Evolutionary conservation across 1,140 invertebrate species (phyloP).

Genomic region (Odontomachus brunneus): DNA sequence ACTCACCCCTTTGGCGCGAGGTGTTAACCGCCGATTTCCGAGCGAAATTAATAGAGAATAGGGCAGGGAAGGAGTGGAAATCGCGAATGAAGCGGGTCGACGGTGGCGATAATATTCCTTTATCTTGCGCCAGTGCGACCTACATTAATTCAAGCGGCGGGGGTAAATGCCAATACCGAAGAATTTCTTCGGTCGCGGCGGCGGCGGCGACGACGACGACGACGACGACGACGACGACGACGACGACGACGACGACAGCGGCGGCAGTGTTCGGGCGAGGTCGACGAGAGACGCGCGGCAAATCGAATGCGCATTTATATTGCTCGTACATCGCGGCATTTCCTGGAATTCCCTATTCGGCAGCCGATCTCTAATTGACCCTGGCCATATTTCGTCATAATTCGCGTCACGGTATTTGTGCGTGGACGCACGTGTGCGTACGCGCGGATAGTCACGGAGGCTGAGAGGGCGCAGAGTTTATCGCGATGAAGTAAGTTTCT

Average conservation of each 20-base stretch:
- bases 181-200: constrained; percentile 41
- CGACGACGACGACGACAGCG: neutral
- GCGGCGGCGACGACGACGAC: neutral
- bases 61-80: neutral
- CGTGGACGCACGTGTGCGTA: too few relatives aligned
- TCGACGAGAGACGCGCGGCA: constrained; percentile 28
- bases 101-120: constrained; percentile 48
- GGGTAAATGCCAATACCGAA: constrained; percentile 32
- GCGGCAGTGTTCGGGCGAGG: neutral
- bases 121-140: constrained; percentile 26
- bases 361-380: constrained; percentile 63
- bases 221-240: neutral
- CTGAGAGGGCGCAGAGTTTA: constrained; percentile 18
- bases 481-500: constrained; percentile 28
- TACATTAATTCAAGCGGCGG: constrained; percentile 49
- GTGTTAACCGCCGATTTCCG: too few relatives aligned
- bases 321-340: constrained; percentile 33
- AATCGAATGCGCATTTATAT: constrained; percentile 65
- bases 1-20: too few relatives aligned
- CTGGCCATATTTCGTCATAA: constrained; percentile 33
- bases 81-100: constrained; percentile 23
- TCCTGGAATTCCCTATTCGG: constrained; percentile 33
- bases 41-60: too few relatives aligned
- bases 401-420: neutral
- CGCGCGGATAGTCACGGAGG: too few relatives aligned